These are phyloP conservation scores for Drosophila nigritarsus DNA, from an alignment of 2,888 invertebrate species.

Conservation along the genomic window DNA sequence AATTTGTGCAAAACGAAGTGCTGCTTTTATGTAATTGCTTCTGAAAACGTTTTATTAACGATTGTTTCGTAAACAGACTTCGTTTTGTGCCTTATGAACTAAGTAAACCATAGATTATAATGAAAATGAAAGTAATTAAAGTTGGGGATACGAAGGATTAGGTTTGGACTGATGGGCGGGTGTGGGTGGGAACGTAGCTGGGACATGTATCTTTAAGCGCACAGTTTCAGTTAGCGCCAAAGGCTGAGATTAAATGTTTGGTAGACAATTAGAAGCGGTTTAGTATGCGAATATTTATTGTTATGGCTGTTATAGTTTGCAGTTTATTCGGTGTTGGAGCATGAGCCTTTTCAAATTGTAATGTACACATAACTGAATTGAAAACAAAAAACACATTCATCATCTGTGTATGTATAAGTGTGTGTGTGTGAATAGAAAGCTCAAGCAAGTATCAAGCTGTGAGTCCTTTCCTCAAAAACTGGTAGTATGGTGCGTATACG, in stretches of 20 bases:
- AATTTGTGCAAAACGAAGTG: constrained; percentile 72
- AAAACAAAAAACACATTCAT: constrained; percentile 42
- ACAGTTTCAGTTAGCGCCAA: constrained; percentile 51
- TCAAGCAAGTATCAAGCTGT: constrained; percentile 59
- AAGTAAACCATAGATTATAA: constrained; percentile 63
- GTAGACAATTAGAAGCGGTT: constrained; percentile 73
- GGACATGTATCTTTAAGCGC: constrained; percentile 53
- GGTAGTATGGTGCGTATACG: constrained; percentile 25
- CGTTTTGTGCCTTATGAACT: constrained; percentile 54
- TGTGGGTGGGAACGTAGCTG: constrained; percentile 31
- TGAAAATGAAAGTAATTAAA: constrained; percentile 72
- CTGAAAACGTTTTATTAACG: constrained; percentile 18
- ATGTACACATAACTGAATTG: constrained; percentile 44
- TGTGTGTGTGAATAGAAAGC: constrained; percentile 32
- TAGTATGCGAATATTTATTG: constrained; percentile 38
- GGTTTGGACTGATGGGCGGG: constrained; percentile 16
- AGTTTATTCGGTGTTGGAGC: constrained; percentile 75
- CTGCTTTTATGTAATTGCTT: constrained; percentile 22
- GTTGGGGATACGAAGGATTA: constrained; percentile 26
- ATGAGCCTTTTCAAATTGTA: constrained; percentile 62
- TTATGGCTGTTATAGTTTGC: constrained; percentile 45
- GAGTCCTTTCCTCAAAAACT: constrained; percentile 36
- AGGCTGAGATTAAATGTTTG: constrained; percentile 40
- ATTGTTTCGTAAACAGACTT: constrained; percentile 43
- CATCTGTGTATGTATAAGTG: constrained; percentile 1